A percentile compares a stretch with the other conserved stretches of the same genome.
Evolutionary conservation across 2,797 vertebrate species (phyloP).

Genomic region (Mus caroli): DNA sequence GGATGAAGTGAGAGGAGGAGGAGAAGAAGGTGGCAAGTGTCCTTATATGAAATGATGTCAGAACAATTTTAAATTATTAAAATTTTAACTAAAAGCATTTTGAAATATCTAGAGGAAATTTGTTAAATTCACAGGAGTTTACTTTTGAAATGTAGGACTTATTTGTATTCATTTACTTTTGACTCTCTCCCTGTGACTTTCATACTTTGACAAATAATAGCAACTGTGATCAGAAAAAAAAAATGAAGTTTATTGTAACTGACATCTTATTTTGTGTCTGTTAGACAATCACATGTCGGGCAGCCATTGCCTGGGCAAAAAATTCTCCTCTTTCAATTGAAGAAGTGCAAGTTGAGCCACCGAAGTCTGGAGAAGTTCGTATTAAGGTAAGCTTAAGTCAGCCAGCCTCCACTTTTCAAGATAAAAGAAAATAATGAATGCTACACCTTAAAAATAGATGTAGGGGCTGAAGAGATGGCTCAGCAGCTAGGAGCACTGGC

Average conservation of each 20-base stretch:
- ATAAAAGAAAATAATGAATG: background rate
- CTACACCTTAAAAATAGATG: background rate
- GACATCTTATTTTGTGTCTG: background rate
- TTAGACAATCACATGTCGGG: slow-evolving; percentile 73
- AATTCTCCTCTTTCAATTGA: slow-evolving; percentile 75
- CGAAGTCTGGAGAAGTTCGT: slow-evolving; percentile 77
- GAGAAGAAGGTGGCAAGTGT: background rate
- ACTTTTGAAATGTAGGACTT: background rate
- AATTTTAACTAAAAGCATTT: background rate
- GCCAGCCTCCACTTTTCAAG: background rate
- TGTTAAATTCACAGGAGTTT: background rate
- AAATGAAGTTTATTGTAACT: background rate
- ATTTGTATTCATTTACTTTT: background rate
- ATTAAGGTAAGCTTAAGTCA: slow-evolving; percentile 70
- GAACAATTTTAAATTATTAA: background rate
- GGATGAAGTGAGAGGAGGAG: background rate
- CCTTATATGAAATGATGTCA: background rate
- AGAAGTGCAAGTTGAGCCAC: slow-evolving; percentile 79
- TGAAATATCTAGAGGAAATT: background rate
- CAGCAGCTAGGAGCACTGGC: background rate
- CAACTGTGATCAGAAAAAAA: background rate
- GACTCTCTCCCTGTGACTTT: background rate
- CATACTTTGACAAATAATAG: slow-evolving; percentile 4
- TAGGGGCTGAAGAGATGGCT: background rate
- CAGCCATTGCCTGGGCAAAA: slow-evolving; percentile 73